Percentiles rank a stretch among this genome's conserved stretches.
phyloP scores from a whole-genome alignment of 2,113 vertebrate species.

The Dinomys branickii region DNA sequence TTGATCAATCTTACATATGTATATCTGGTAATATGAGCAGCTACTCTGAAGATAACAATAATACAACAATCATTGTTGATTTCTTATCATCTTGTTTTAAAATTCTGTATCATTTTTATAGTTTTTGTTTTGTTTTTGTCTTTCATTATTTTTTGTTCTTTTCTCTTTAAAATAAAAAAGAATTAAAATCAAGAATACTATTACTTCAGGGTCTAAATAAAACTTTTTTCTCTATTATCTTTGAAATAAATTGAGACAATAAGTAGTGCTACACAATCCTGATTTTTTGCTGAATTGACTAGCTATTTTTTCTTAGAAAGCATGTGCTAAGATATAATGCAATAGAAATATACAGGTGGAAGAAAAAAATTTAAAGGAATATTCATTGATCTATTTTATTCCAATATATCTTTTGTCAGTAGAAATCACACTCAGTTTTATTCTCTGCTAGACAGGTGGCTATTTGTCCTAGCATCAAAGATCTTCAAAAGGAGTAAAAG shows the following conservation, averaged over 20 bases:
- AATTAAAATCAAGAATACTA: not conserved
- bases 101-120: no score
- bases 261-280: not conserved
- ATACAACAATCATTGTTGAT: no score
- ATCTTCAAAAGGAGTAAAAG: not conserved
- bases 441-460: not conserved
- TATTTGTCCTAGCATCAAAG: not conserved
- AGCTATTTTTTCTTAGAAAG: not conserved
- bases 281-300: not conserved
- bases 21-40: no score
- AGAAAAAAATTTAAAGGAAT: not conserved
- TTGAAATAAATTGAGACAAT: constrained; percentile 15
- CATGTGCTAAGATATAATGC: not conserved
- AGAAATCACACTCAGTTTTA: not conserved
- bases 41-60: no score
- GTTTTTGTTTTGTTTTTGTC: no score
- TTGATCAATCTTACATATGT: no score
- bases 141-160: not conserved
- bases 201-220: not conserved
- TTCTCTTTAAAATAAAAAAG: not conserved
- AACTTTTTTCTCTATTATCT: not conserved
- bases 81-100: no score
- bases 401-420: not conserved
- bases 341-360: not conserved
- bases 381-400: not conserved